These are phyloP conservation scores for Noctuana brunneofusca DNA, from an alignment of 2,888 invertebrate genomes.

Conservation along the genomic window DNA sequence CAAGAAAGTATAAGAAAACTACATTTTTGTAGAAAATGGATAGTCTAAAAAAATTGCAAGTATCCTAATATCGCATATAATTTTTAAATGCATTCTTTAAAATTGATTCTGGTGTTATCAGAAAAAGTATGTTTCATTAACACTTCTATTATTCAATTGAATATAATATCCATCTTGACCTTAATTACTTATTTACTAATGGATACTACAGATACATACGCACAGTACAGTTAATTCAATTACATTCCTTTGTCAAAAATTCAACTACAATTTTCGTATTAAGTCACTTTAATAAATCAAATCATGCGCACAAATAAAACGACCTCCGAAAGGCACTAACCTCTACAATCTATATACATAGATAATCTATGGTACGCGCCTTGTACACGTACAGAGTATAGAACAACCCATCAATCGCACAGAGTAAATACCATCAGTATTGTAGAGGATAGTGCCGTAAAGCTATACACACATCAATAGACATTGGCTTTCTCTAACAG, in stretches of 20 bases:
- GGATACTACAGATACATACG: neutral
- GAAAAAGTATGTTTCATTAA: too few relatives aligned
- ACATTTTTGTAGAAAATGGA: neutral
- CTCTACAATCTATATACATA: neutral
- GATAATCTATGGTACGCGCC: neutral
- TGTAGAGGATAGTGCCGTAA: slow-evolving; percentile 27
- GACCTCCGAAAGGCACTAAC: neutral
- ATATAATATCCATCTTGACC: too few relatives aligned
- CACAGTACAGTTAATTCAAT: too few relatives aligned
- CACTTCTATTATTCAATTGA: too few relatives aligned
- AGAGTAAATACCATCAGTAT: neutral
- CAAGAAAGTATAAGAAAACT: neutral
- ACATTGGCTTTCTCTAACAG: slow-evolving; percentile 75
- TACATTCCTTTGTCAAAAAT: neutral
- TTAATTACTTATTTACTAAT: neutral
- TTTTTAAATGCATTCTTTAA: slow-evolving; percentile 19
- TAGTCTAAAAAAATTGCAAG: neutral
- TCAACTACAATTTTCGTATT: neutral
- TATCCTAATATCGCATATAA: slow-evolving; percentile 6
- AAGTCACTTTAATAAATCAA: neutral
- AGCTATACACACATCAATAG: slow-evolving; percentile 53
- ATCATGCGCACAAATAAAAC: slow-evolving; percentile 1
- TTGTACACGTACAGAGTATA: too few relatives aligned
- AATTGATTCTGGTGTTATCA: too few relatives aligned
- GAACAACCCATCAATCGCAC: neutral